Evolutionary conservation across 2,888 invertebrate species (phyloP).

Genomic region (Leptinotarsa rubiginosa): DNA sequence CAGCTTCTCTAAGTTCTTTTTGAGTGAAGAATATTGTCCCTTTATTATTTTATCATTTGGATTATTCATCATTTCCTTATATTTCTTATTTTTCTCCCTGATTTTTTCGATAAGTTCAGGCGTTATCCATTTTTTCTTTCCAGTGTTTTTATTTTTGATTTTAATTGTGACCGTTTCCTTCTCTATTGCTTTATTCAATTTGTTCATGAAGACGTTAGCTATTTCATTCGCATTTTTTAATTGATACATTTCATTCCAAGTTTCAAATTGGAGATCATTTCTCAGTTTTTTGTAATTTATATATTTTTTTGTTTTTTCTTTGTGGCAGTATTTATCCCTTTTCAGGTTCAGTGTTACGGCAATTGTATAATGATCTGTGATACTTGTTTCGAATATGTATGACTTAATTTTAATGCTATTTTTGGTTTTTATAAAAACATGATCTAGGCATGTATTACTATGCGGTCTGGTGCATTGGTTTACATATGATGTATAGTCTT

Average conservation of each 20-base stretch:
- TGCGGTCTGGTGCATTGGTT: conserved; percentile 16
- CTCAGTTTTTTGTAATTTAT: conserved; percentile 10
- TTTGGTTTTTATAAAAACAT: conserved; percentile 15
- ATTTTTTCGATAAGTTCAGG: conserved; percentile 10
- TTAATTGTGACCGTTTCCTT: conserved; percentile 16
- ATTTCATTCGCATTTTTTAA: neutral
- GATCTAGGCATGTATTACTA: conserved; percentile 19
- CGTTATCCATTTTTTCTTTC: conserved; percentile 18
- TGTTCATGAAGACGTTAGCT: conserved; percentile 6
- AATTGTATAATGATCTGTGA: conserved; percentile 17
- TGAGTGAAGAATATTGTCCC: conserved; percentile 12
- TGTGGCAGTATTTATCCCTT: neutral
- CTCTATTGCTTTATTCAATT: conserved; percentile 10
- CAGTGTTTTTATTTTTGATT: conserved; percentile 16
- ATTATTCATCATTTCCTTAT: conserved; percentile 5
- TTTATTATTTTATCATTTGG: conserved; percentile 1
- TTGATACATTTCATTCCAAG: conserved; percentile 3
- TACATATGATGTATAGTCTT: conserved; percentile 10
- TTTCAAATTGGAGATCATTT: conserved; percentile 16
- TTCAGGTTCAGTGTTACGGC: conserved; percentile 18
- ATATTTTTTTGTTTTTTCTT: conserved; percentile 5
- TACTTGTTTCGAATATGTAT: conserved; percentile 18
- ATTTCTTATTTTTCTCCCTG: conserved; percentile 15
- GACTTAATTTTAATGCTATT: conserved; percentile 1
- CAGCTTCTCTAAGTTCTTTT: neutral